Evolutionary conservation across 1,140 invertebrate genomes (phyloP), one percentile per base, ranked within the genome.

Genomic region (Geopemphigus sp.): DNA sequence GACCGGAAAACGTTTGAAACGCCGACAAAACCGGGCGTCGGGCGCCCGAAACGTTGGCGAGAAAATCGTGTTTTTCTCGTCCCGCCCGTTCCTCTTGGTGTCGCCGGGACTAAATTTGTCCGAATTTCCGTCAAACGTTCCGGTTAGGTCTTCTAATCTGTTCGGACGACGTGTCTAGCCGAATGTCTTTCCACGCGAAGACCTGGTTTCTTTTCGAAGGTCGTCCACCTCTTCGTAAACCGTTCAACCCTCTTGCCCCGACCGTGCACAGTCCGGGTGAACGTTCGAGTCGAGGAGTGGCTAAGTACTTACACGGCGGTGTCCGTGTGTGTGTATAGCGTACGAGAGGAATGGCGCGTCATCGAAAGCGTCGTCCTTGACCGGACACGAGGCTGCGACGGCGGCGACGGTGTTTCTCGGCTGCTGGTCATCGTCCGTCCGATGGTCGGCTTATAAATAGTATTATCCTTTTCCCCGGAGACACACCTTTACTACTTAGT

Each of bases 331-430:
- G 32, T 39, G n/a, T 56, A 29, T 59, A 53, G 17, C 72, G 1
- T 64, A n/a, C n/a, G 32, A 15, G 64, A 22, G 19, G 19, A n/a
- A 0, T n/a, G n/a, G n/a, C 29, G 12, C 63, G 22, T 24, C 56
- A 59, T 59, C 22, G 66, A 50, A 12, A 39, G 29, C 54, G 72
- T 72, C 32, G 74, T 78, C 74, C 74, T 78, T 78, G 74, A 78
- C 74, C 74, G 74, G 74, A 59, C 57, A 63, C 74, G 45, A 78
- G 74, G 74, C 74, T 78, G 57, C 57, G 22, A 8, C 8, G 32
- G 45, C 61, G 74, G 74, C 74, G 61, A 39, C 57, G 22, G 32
- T 39, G 32, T n/a, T 78, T 47, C 57, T 61, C 15, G 17, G 6
- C 19, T 47, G 56, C 22, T 47, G 15, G 50, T 59, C 57, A 14